phyloP scores from a whole-genome alignment of 2,797 vertebrate genomes.

The Hydrophis major region DNA sequence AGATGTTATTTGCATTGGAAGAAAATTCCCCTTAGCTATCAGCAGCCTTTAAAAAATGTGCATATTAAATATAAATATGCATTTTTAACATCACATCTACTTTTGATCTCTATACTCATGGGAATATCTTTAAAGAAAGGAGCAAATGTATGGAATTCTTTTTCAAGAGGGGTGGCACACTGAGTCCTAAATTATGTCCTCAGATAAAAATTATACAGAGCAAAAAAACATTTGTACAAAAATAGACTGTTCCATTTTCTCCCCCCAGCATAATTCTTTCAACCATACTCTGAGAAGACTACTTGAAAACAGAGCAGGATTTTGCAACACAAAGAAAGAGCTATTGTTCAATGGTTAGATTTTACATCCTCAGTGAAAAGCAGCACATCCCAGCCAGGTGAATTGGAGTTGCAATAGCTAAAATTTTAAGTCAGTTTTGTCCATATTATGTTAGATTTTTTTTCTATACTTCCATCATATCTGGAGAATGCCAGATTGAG shows the following conservation, averaged over 20 bases:
- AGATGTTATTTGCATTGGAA: background rate
- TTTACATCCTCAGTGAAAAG: background rate
- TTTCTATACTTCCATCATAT: background rate
- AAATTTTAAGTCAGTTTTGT: background rate
- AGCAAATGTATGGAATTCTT: background rate
- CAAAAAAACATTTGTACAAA: background rate
- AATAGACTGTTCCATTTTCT: background rate
- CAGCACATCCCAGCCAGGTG: background rate
- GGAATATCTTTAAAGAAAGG: background rate
- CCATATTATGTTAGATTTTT: background rate
- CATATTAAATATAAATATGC: background rate
- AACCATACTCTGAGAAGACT: background rate
- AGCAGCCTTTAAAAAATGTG: background rate
- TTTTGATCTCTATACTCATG: background rate
- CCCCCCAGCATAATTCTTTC: background rate
- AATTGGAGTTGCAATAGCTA: background rate
- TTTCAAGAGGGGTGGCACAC: background rate
- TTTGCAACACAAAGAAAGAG: background rate
- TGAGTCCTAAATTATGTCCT: background rate
- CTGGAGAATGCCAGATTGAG: background rate
- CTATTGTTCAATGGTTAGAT: background rate
- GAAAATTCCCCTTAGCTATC: background rate
- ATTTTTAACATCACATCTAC: background rate
- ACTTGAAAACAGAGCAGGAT: background rate
- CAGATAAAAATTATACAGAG: background rate